Base-by-base conservation (phyloP, 2,888 invertebrate genomes). In the Drosophila subquinaria region DNA sequence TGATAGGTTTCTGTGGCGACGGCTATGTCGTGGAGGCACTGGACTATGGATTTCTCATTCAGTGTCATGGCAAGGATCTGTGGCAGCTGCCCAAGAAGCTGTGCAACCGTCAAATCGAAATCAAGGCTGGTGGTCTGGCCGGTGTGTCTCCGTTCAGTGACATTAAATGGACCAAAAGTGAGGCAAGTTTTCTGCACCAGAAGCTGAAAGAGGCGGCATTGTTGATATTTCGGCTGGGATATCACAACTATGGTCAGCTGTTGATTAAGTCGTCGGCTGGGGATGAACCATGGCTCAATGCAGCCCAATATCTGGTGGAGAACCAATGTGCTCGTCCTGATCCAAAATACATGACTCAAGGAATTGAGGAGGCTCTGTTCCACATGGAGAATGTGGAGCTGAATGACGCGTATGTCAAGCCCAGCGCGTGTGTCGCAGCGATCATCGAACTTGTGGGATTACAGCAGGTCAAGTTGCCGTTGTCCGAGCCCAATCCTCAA, bases 11-110 rank as follows among this genome's bases (percentile, higher is more conserved):
- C 1, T 3, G n/a, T 9, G 5, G 27, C 1, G 36, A 51, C 3
- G 35, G 59, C n/a, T 87, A 81, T 51, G 5, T 83, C 3, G 76
- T 86, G 4, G 64, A 52, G 69, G 50, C 71, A 0, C 2, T 63
- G 2, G 89, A 84, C 38, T 88, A 78, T 35, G 89, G 87, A 5
- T 78, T 84, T n/a, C 42, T 15, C 8, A 27, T 89, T 3, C 47
- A 20, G 2, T 79, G 80, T 52, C 6, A 13, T 0, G n/a, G 10
- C 0, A 1, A 11, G 10, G 66, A 81, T 35, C 13, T 89, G 43
- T 84, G 76, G 82, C 13, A 33, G 4, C 17, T 87, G 56, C 84
- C 84, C 0, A 1, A 20, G 2, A 9, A 8, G 0, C 35, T 74
- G 3, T 2, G 27, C 1, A 0, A 33, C 0, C 40, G 9, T 0